Evolutionary conservation across 2,797 vertebrate species (phyloP).

Genomic region (Anabas testudineus): DNA sequence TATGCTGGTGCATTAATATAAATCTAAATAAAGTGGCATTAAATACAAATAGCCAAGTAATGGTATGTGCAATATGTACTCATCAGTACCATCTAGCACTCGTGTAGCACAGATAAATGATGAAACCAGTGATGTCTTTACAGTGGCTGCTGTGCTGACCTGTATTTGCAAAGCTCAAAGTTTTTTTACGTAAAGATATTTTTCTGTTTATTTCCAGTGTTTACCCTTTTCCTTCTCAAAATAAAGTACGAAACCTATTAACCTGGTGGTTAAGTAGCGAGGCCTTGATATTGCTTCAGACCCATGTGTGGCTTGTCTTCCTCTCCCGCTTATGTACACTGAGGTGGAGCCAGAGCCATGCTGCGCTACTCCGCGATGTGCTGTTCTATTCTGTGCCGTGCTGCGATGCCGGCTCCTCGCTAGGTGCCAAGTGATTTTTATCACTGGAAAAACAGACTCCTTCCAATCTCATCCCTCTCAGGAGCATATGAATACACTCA

Average conservation of each 20-base stretch:
- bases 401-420: slow-evolving; percentile 81
- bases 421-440: slow-evolving; percentile 92
- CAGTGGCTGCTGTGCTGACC: slow-evolving; percentile 34
- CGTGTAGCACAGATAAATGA: background rate
- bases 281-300: slow-evolving; percentile 55
- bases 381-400: slow-evolving; percentile 60
- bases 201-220: slow-evolving; percentile 69
- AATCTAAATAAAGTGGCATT: background rate
- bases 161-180: slow-evolving; percentile 19
- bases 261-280: slow-evolving; percentile 54
- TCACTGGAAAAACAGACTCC: slow-evolving; percentile 86
- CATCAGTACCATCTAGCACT: background rate
- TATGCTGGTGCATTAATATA: too few species aligned
- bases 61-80: too few species aligned
- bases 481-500: slow-evolving; percentile 83
- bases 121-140: slow-evolving; percentile 10
- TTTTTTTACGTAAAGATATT: slow-evolving; percentile 43
- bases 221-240: slow-evolving; percentile 60
- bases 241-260: slow-evolving; percentile 69
- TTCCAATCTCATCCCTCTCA: slow-evolving; percentile 87
- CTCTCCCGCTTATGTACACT: slow-evolving; percentile 64
- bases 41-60: background rate
- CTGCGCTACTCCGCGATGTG: slow-evolving; percentile 58
- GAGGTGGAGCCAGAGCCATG: slow-evolving; percentile 61
- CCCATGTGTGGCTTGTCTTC: slow-evolving; percentile 55